Evolutionary conservation across 2,888 invertebrate genomes (phyloP), one percentile per base, ranked within the genome.

Genomic region (Apomyelois bistriatella): DNA sequence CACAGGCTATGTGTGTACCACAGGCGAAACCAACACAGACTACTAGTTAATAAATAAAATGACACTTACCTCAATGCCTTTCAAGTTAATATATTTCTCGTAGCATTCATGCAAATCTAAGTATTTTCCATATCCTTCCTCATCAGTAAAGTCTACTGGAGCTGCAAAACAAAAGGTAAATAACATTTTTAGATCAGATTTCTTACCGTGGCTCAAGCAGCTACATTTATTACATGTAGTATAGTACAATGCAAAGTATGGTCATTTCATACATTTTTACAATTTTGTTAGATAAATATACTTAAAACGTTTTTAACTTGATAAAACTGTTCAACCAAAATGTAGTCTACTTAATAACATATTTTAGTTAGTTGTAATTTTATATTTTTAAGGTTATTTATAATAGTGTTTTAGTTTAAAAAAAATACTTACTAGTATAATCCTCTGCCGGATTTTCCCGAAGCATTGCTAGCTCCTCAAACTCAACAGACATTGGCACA

Each of bases 121-220:
- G 87, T 98, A 99, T 79, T 97, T 97, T 10, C 99, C 99, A 85
- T 99, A 99, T 1, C 99, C 99, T 87, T 99, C 99, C 85, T 99
- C 99, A 85, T 99, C 99, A 3, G 98, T 97, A 76, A 99, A 99
- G 68, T 99, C 98, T 2, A 98, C 97, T 62, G 99, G 92, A 77
- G 94, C 93, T 93, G 68, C 49, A 82, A 83, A 41, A 16, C 43
- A 17, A 48, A 47, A n/a, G 22, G 48, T 35, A 9, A 43, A 15
- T 42, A 9, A 41, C 13, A 16, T 42, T 17, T 28, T 41, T 53
- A 28, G 4, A n/a, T n/a, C n/a, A n/a, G n/a, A n/a, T n/a, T n/a
- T n/a, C n/a, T n/a, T n/a, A n/a, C n/a, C n/a, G n/a, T n/a, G n/a
- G n/a, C n/a, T n/a, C n/a, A n/a, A n/a, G n/a, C n/a, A n/a, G n/a